Conservation (phyloP, 1,140 invertebrate genomes). For the Anastrepha ludens region DNA sequence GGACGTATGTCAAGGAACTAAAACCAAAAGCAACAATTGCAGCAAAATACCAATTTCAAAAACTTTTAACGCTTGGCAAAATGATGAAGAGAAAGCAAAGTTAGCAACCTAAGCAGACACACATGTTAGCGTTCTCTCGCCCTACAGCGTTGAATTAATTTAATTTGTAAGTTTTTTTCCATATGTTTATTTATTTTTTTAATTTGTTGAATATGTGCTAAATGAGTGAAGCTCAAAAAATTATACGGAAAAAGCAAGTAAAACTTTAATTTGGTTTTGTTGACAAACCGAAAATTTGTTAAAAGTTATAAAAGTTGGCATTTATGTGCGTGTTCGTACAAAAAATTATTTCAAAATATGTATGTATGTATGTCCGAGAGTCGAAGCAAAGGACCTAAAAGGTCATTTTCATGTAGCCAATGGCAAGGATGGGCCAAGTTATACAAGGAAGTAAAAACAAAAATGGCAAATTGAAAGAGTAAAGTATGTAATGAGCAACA, state of each 20-base stretch:
- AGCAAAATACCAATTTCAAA: neutral
- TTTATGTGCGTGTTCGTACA: neutral
- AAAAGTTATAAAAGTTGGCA: neutral
- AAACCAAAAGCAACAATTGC: neutral
- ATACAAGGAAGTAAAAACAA: neutral
- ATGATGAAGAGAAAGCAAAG: neutral
- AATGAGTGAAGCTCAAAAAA: neutral
- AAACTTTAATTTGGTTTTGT: conserved; percentile 14
- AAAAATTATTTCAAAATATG: neutral
- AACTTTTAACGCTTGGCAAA: neutral
- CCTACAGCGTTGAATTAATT: neutral
- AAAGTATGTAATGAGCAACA: conserved; percentile 43
- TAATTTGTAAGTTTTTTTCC: neutral
- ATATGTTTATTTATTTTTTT: neutral
- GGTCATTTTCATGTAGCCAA: neutral
- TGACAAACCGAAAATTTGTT: conserved; percentile 20
- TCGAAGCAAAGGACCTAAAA: neutral
- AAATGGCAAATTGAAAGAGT: conserved; percentile 17
- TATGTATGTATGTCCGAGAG: neutral
- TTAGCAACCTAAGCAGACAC: neutral
- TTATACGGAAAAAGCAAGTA: neutral
- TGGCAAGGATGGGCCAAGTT: neutral
- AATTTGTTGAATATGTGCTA: neutral
- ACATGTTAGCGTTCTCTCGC: neutral
- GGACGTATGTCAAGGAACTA: conserved; percentile 6